phyloP scores from a whole-genome alignment of 1,140 invertebrate species.

The Solenopsis fugax region DNA sequence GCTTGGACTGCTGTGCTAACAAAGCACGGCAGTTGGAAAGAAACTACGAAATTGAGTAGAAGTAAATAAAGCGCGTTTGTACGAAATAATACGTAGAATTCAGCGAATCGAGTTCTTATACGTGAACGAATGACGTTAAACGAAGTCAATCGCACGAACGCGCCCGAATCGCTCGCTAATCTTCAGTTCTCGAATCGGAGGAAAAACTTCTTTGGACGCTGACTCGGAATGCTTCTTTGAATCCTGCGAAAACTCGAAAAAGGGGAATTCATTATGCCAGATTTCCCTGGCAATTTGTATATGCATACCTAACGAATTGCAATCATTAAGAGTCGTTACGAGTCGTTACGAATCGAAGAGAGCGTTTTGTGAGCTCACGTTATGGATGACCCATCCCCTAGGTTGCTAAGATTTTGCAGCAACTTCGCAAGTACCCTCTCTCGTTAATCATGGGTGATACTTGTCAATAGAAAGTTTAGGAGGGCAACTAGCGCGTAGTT shows the following conservation, averaged over 20 bases:
- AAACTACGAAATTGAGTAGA: slow-evolving; percentile 3
- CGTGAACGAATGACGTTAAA: not conserved
- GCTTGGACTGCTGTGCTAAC: not conserved
- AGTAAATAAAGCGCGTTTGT: not conserved
- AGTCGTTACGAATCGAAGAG: slow-evolving; percentile 20
- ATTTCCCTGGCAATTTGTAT: slow-evolving; percentile 58
- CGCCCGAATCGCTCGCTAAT: slow-evolving; percentile 22
- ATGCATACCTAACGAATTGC: slow-evolving; percentile 45
- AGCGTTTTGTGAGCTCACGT: slow-evolving; percentile 37
- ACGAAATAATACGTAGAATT: slow-evolving; percentile 8
- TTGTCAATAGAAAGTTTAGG: slow-evolving; percentile 59
- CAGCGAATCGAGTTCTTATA: not conserved
- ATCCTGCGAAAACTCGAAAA: not conserved
- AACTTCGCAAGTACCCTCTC: slow-evolving; percentile 44
- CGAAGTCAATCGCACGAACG: not conserved
- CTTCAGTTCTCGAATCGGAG: not conserved
- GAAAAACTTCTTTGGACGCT: slow-evolving; percentile 16
- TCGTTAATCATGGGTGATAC: slow-evolving; percentile 58
- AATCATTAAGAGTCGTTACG: slow-evolving; percentile 52
- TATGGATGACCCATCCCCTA: slow-evolving; percentile 28
- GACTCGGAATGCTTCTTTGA: not conserved
- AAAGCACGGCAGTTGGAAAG: not conserved
- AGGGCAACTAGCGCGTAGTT: slow-evolving; percentile 39
- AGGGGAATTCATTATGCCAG: slow-evolving; percentile 35
- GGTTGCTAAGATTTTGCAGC: slow-evolving; percentile 39